Percentiles rank a stretch among this genome's conserved stretches.
Conservation (phyloP, 2,888 invertebrate genomes). For the Capitulum mitella region DNA sequence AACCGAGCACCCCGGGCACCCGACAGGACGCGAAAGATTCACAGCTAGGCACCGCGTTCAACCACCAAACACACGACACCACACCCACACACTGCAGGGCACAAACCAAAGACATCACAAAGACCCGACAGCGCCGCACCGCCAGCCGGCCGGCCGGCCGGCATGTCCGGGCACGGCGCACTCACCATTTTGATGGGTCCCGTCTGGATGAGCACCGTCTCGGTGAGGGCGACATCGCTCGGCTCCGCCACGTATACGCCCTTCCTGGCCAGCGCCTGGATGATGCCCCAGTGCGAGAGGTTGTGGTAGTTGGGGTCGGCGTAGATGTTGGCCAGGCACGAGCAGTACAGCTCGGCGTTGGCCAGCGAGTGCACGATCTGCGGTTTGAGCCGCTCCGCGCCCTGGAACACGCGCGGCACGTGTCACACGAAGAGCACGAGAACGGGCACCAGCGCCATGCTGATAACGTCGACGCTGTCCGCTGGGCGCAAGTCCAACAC, state of each 20-base stretch:
- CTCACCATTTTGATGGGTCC: slow-evolving; percentile 88
- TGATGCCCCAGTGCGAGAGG: slow-evolving; percentile 89
- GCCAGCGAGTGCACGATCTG: slow-evolving; percentile 83
- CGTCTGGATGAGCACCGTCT: slow-evolving; percentile 90
- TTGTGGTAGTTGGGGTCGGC: slow-evolving; percentile 93
- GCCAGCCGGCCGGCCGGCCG: too few species aligned
- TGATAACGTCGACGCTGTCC: too few species aligned
- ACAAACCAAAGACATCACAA: too few species aligned
- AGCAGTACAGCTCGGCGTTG: slow-evolving; percentile 89
- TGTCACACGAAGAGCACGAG: too few species aligned
- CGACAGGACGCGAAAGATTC: too few species aligned
- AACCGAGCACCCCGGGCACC: too few species aligned
- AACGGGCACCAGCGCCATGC: too few species aligned
- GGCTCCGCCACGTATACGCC: slow-evolving; percentile 78
- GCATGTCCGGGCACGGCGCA: slow-evolving; percentile 34
- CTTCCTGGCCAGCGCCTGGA: slow-evolving; percentile 85
- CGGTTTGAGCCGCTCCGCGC: slow-evolving; percentile 87
- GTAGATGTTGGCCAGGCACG: slow-evolving; percentile 89
- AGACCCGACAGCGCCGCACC: too few species aligned
- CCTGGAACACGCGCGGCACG: slow-evolving; percentile 52
- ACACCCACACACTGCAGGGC: too few species aligned
- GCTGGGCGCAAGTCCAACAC: too few species aligned
- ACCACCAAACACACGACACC: too few species aligned
- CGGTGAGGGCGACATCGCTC: slow-evolving; percentile 80
- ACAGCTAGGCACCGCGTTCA: too few species aligned